phyloP scores from a whole-genome alignment of 2,797 vertebrate species.

The Mormyrops boulengeri region DNA sequence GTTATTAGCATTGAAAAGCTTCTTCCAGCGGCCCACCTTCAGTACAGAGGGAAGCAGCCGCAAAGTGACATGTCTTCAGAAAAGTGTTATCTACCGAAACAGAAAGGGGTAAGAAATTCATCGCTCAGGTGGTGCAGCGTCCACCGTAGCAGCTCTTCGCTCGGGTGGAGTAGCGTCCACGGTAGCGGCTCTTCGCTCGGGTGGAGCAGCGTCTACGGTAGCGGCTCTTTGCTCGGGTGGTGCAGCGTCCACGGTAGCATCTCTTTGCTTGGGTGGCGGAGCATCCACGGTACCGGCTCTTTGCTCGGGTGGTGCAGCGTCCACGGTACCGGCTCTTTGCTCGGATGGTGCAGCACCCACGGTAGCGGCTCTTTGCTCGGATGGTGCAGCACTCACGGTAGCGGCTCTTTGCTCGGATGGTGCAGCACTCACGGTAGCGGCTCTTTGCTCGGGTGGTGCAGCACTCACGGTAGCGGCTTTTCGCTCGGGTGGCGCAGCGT shows the following conservation, averaged over 20 bases:
- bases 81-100: neutral
- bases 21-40: neutral
- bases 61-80: neutral
- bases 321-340: no score
- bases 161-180: neutral
- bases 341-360: neutral
- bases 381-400: neutral
- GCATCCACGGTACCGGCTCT: neutral
- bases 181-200: no score
- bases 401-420: neutral
- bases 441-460: neutral
- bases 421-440: neutral
- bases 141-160: neutral
- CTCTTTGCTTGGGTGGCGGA: neutral
- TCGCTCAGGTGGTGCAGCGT: neutral
- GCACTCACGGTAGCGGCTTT: neutral
- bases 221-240: no score
- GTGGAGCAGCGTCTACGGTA: no score
- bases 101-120: neutral
- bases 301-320: neutral
- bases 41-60: neutral
- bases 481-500: neutral
- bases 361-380: neutral
- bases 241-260: no score
- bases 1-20: neutral